Conservation (phyloP, 2,113 vertebrate species). For the Osmerus mordax region DNA sequence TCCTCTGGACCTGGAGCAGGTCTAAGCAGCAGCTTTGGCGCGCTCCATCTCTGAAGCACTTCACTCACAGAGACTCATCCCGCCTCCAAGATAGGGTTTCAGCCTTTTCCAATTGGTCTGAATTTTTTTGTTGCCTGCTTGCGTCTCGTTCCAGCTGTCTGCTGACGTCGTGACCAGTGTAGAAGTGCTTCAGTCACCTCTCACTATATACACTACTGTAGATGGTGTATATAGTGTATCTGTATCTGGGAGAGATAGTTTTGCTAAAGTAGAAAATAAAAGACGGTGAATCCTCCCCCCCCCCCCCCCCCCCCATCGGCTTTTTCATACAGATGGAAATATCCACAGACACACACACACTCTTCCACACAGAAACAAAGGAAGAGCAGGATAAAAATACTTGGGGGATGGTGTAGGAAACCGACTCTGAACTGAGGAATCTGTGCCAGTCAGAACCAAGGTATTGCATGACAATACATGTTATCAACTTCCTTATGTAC, state of each 20-base stretch:
- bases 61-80: neutral
- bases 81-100: neutral
- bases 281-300: neutral
- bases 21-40: neutral
- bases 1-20: neutral
- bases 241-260: neutral
- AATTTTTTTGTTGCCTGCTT: neutral
- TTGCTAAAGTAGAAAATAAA: slow-evolving; percentile 2
- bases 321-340: neutral
- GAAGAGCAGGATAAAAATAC: too few species aligned
- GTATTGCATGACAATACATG: too few species aligned
- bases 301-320: too few species aligned
- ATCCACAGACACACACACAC: slow-evolving; percentile 13
- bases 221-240: too few species aligned
- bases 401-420: too few species aligned
- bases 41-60: neutral
- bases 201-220: too few species aligned
- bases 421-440: too few species aligned
- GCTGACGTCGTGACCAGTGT: neutral
- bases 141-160: neutral
- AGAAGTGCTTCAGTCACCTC: neutral
- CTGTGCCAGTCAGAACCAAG: too few species aligned
- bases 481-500: neutral
- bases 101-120: neutral
- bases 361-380: neutral